Evolutionary conservation across 2,113 vertebrate species (phyloP), one percentile per base, ranked within the genome.

Genomic region (Sander lucioperca): DNA sequence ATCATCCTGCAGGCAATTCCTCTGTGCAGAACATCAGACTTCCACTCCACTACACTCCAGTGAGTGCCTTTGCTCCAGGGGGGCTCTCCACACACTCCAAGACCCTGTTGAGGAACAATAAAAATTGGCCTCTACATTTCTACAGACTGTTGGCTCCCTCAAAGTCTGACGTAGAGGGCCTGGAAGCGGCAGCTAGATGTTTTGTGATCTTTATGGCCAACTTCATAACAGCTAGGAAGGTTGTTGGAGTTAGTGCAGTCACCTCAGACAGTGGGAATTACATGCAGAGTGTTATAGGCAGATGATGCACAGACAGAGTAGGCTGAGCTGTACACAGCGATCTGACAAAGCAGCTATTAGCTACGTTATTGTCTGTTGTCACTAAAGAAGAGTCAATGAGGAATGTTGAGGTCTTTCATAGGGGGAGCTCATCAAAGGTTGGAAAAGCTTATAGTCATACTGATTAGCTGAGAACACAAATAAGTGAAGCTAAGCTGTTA

Each of bases 31-130:
- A 45, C 58, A 78, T 62, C 73, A 61, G 57, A 67, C 56, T 25
- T 89, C 66, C 50, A 65, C 45, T 79, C 77, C 66, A 86, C 57
- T 77, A 1, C 39, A 80, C 51, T 67, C 64, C 65, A 86, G 61
- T 63, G 23, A 56, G 33, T 77, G 56, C 63, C 48, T 64, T 59
- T 69, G 66, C 76, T 79, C 58, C 19, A 39, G 15, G 5, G 33
- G 45, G 30, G 23, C 62, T 80, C 76, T 57, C 21, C 51, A 39
- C 45, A 79, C 15, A 39, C 19, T 69, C 23, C 13, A 25, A 51
- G 36, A 80, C 27, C 19, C 50, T 18, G 64, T n/a, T 70, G 70
- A 65, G 23, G 62, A 71, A 76, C 68, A 74, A 71, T 74, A 48
- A 75, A 73, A 77, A 63, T 54, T 74, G 61, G 58, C 66, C 62